Percentiles rank a stretch among this genome's conserved stretches.
These are phyloP conservation scores for Xanthorhoe designata DNA, from an alignment of 2,888 invertebrate species.

Conservation along the genomic window DNA sequence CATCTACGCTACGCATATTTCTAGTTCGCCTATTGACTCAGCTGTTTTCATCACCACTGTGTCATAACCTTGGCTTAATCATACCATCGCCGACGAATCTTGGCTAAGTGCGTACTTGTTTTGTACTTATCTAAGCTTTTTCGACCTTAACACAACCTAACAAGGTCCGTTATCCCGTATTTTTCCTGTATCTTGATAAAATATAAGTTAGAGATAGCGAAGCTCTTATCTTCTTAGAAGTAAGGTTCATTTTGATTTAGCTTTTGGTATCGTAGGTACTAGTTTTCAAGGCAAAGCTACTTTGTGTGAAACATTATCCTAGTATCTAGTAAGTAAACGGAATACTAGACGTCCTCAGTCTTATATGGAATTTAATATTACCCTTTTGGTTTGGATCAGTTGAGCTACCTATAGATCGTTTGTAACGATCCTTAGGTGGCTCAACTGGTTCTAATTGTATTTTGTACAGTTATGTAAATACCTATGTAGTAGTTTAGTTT, in stretches of 20 bases:
- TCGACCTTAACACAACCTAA: slow-evolving; percentile 19
- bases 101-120: slow-evolving; percentile 34
- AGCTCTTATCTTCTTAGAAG: slow-evolving; percentile 23
- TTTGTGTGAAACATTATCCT: slow-evolving; percentile 31
- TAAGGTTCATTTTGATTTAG: slow-evolving; percentile 32
- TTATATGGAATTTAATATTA: neutral
- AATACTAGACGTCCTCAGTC: slow-evolving; percentile 1
- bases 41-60: slow-evolving; percentile 33
- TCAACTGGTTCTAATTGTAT: no score
- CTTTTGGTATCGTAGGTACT: slow-evolving; percentile 28
- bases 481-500: no score
- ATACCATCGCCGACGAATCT: slow-evolving; percentile 38
- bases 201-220: slow-evolving; percentile 26
- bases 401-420: no score
- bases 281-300: slow-evolving; percentile 28
- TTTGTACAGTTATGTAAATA: no score
- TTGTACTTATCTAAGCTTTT: slow-evolving; percentile 17
- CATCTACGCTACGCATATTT: neutral
- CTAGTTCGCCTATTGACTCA: slow-evolving; percentile 4
- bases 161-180: slow-evolving; percentile 20
- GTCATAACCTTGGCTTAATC: slow-evolving; percentile 40
- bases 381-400: no score
- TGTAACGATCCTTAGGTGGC: no score
- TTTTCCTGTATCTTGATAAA: slow-evolving; percentile 21
- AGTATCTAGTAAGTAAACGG: slow-evolving; percentile 12